Percentiles rank a stretch among this genome's conserved stretches.
Evolutionary conservation across 2,888 invertebrate genomes (phyloP).

Genomic region (Druceiella hillmani): DNA sequence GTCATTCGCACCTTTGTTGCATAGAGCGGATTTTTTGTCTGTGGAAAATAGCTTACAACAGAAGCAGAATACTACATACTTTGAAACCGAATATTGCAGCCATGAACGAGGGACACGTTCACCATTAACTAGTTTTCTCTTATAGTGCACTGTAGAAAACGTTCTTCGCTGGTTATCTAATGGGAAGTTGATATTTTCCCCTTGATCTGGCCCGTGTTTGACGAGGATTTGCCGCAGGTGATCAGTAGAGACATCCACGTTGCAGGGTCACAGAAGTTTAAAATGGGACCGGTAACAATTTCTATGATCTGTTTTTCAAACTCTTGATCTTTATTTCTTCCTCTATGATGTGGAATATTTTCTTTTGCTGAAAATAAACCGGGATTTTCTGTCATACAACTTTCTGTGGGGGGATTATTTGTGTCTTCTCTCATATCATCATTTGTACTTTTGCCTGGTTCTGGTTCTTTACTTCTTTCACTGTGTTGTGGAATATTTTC

Average conservation of each 20-base stretch:
- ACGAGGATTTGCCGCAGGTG: constrained; percentile 11
- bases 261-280: no score
- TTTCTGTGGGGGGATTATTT: no score
- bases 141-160: constrained; percentile 15
- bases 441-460: no score
- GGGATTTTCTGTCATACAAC: no score
- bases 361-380: no score
- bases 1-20: constrained; percentile 16
- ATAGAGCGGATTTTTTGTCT: constrained; percentile 10
- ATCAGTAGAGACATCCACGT: constrained; percentile 16
- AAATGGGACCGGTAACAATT: no score
- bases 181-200: constrained; percentile 13
- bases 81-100: constrained; percentile 16
- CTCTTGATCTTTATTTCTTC: no score
- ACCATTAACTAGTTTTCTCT: constrained; percentile 15
- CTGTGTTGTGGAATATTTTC: no score
- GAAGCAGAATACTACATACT: constrained; percentile 15
- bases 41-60: constrained; percentile 18
- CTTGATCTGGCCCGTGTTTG: constrained; percentile 12
- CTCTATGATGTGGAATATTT: no score
- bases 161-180: constrained; percentile 16
- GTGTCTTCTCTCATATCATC: no score
- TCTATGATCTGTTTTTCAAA: no score
- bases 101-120: constrained; percentile 14
- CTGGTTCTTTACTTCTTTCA: no score